Evolutionary conservation across 2,113 vertebrate genomes (phyloP).

Genomic region (Muntiacus reevesi): DNA sequence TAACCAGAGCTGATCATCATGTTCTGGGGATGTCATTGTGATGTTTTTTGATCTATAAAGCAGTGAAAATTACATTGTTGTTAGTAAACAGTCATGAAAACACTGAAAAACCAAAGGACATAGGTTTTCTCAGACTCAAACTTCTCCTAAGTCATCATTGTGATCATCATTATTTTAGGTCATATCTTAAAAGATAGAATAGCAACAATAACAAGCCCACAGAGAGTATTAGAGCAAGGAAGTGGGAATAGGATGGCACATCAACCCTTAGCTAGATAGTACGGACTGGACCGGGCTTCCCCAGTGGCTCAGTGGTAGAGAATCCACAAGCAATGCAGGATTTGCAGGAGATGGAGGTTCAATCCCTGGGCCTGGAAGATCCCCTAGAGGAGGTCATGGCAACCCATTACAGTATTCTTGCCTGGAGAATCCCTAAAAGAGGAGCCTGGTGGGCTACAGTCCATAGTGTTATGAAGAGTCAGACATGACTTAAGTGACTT

Average conservation of each 20-base stretch:
- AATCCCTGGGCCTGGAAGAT: not conserved
- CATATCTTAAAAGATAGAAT: not conserved
- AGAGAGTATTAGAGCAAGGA: not conserved
- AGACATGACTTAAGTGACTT: not conserved
- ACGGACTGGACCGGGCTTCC: not conserved
- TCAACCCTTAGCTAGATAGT: not conserved
- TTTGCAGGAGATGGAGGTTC: not conserved
- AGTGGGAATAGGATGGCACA: not conserved
- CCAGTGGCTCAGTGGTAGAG: not conserved
- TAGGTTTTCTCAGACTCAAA: not conserved
- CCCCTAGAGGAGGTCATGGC: not conserved
- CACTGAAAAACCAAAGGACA: not conserved
- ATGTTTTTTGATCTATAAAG: not conserved
- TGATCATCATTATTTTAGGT: not conserved
- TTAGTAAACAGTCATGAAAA: not conserved
- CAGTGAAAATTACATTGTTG: not conserved
- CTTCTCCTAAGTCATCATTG: not conserved
- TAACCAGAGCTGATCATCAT: not conserved
- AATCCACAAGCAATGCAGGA: not conserved
- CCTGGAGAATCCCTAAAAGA: not conserved
- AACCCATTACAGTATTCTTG: not conserved
- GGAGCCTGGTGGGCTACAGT: not conserved
- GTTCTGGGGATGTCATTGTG: not conserved
- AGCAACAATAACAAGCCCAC: not conserved
- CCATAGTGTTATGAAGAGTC: not conserved